Conservation (phyloP, 2,888 invertebrate species). For the Anorthoa munda region DNA sequence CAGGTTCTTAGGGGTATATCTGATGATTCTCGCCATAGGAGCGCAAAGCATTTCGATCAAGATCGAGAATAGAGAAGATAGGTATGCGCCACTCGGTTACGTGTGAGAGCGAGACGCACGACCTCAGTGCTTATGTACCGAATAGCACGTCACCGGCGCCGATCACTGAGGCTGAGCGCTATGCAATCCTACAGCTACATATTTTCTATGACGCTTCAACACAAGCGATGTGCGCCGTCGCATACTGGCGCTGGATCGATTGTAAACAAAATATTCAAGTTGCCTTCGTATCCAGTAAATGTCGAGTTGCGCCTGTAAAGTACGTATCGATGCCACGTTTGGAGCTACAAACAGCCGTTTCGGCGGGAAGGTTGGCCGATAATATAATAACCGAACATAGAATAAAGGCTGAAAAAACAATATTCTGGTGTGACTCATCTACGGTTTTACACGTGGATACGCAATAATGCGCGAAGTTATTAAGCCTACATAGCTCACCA, state of each 20-base stretch:
- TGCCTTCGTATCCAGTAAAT: not conserved
- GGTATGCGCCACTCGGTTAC: no score
- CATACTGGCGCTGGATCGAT: not conserved
- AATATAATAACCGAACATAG: slow-evolving; percentile 14
- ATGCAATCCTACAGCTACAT: no score
- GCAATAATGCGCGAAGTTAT: slow-evolving; percentile 51
- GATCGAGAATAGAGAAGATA: no score
- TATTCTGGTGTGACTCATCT: no score
- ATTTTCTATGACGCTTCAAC: not conserved
- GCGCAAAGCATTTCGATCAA: no score
- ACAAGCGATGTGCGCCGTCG: slow-evolving; percentile 9
- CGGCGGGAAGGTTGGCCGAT: slow-evolving; percentile 9
- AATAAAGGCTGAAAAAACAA: slow-evolving; percentile 7
- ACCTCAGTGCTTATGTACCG: not conserved
- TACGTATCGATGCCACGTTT: not conserved
- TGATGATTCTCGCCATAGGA: no score
- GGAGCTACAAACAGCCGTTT: not conserved
- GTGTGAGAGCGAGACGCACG: not conserved
- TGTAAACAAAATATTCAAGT: slow-evolving; percentile 1
- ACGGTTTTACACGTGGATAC: slow-evolving; percentile 61
- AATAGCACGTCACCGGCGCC: not conserved
- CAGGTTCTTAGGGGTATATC: no score
- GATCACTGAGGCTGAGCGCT: no score
- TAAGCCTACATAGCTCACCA: slow-evolving; percentile 58
- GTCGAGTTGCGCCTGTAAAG: not conserved